A percentile compares a stretch with the other conserved stretches of the same genome.
Evolutionary conservation across 2,888 invertebrate genomes (phyloP).

Genomic region (Synergus japonicus): DNA sequence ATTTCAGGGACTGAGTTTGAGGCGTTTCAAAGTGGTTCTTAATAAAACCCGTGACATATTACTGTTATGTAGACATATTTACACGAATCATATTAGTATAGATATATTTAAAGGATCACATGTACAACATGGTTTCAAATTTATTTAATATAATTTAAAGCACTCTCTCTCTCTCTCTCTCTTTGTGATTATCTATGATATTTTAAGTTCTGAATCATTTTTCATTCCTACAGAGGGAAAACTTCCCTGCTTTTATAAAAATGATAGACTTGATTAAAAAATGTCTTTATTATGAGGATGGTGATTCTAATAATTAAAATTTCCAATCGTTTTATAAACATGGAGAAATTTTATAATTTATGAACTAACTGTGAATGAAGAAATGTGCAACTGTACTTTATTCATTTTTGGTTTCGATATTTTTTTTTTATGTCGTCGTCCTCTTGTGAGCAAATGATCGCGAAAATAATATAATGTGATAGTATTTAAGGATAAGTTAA

Average conservation of each 20-base stretch:
- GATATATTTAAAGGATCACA: slow-evolving; percentile 42
- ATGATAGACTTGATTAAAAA: background rate
- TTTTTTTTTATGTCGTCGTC: slow-evolving; percentile 1
- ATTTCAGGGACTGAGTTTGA: slow-evolving; percentile 13
- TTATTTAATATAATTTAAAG: background rate
- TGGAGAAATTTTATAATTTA: background rate
- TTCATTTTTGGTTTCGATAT: background rate
- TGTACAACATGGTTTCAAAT: slow-evolving; percentile 39
- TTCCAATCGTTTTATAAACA: background rate
- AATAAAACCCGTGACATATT: slow-evolving; percentile 42
- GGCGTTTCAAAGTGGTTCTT: background rate
- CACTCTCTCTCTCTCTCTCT: background rate
- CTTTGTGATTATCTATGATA: background rate
- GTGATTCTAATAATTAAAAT: background rate
- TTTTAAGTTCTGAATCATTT: background rate
- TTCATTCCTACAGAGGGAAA: background rate
- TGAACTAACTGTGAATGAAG: background rate
- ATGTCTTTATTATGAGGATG: background rate
- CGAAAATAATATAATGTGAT: slow-evolving; percentile 31
- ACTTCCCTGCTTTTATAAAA: background rate
- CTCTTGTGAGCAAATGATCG: background rate
- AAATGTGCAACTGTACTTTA: background rate
- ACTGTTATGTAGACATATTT: slow-evolving; percentile 60
- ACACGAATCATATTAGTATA: slow-evolving; percentile 56
- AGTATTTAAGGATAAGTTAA: slow-evolving; percentile 33